Base-by-base conservation (phyloP, 2,113 vertebrate genomes). In the Montifringilla adamsi region DNA sequence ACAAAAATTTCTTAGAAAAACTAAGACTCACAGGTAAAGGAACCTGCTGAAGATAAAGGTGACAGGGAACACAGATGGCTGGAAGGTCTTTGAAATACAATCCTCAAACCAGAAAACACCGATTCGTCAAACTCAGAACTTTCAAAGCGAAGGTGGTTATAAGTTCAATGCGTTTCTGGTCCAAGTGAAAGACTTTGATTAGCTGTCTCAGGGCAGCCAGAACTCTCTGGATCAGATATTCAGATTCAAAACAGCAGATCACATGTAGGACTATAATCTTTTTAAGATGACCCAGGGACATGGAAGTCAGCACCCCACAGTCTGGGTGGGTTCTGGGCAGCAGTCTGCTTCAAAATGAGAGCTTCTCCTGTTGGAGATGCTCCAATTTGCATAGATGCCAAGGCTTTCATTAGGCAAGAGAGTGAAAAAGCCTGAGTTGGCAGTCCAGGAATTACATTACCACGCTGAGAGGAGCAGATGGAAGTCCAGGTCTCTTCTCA, bases 11-110 rank as follows among this genome's bases (percentile, higher is more conserved):
- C 31, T 55, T 75, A 35, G 47, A 44, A 91, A 90, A 84, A 46
- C 0, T 1, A 87, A 84, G 52, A 63, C 8, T 70, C 0, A 0
- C 6, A 63, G 30, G 43, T 50, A 52, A 39, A 81, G 31, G 26
- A 93, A 56, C 7, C 56, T 89, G 33, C 21, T 74, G 77, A 77
- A 79, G 37, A 79, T 73, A 72, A 84, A 79, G 24, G 10, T n/a
- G 39, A 21, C 33, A 67, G 8, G 43, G 53, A 84, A 62, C 22
- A 63, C 8, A 59, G 39, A 21, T 55, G 31, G 3, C 35, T 41
- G 56, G 5, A 37, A 73, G 33, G 37, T 90, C 69, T 91, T 81
- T 76, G 58, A 93, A 73, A 56, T 75, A n/a, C 68, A 19, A 16
- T 67, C 39, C 49, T 89, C 22, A 85, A 53, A 62, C 73, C 64